phyloP scores from a whole-genome alignment of 2,888 invertebrate species.

The Idaea straminata region DNA sequence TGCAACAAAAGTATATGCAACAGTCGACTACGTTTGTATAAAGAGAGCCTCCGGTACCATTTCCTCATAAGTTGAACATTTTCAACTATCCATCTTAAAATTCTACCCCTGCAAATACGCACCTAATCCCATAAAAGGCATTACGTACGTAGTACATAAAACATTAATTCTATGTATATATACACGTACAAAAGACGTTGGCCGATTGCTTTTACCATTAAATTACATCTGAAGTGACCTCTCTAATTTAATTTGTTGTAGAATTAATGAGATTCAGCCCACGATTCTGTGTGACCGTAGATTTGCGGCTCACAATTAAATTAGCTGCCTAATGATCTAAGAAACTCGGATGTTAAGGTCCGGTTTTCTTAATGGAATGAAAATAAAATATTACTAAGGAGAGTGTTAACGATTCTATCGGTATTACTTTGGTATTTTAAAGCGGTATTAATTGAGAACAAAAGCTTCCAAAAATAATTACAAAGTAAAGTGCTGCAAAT shows the following conservation, averaged over 20 bases:
- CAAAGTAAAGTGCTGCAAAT: no score
- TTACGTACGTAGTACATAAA: not conserved
- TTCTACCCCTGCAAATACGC: not conserved
- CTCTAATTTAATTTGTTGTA: constrained; percentile 55
- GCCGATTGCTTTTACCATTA: constrained; percentile 9
- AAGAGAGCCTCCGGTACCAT: no score
- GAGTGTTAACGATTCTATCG: not conserved
- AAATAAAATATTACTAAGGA: not conserved
- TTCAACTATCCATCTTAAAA: not conserved
- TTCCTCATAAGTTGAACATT: not conserved
- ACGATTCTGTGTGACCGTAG: constrained; percentile 36
- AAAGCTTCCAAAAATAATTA: no score
- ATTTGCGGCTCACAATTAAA: constrained; percentile 51
- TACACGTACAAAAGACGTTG: not conserved
- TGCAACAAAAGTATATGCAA: no score
- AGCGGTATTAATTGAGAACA: no score
- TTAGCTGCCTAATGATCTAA: constrained; percentile 60
- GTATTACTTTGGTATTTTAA: no score
- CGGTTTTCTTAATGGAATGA: constrained; percentile 15
- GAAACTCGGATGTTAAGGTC: constrained; percentile 35
- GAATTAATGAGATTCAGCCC: constrained; percentile 60
- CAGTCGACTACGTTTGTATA: no score
- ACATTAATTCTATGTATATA: not conserved
- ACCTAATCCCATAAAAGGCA: not conserved
- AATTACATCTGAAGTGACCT: constrained; percentile 35